Base-by-base conservation (phyloP, 2,113 vertebrate genomes). In the Mastomys coucha region DNA sequence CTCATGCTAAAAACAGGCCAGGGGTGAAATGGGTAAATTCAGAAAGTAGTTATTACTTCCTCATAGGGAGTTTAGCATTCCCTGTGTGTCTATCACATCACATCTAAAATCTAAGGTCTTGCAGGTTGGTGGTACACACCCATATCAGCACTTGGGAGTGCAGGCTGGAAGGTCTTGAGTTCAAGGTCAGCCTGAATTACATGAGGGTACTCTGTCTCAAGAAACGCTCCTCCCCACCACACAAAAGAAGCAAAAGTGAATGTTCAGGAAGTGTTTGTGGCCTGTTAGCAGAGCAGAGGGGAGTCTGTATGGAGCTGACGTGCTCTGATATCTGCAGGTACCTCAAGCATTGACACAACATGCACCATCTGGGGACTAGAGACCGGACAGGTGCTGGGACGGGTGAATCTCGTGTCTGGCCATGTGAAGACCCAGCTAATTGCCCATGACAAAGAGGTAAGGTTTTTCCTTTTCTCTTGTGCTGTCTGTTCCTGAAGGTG, bases 371-470 rank as follows among this genome's bases (percentile, higher is more conserved):
- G 99, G 99, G 99, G 99, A 5, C 97, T 99, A 98, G 99, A 99
- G 98, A 99, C 99, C 0, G 99, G 99, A 63, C 99, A 99, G 98
- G 99, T 99, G 81, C 97, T 99, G 72, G 99, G 99, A 63, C 99
- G 99, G 92, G 99, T 99, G 69, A 99, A 99, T 98, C 99, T 99
- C 51, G 99, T 99, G 82, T 99, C 99, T 42, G 99, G 99, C 91
- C 99, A 99, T 0, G 99, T 99, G 97, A 99, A 99, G 98, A 99
- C 99, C 1, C 99, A 99, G 94, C 99, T 99, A 91, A 99, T 99
- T 42, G 99, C 99, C 7, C 99, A 99, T 24, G 99, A 99, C 98
- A 99, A 99, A 98, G 99, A 99, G 99, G 99, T 99, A 92, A 97
- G 5, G 72, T 72, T 82, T 67, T 89, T 92, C 36, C 24, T 75